Evolutionary conservation across 2,113 vertebrate genomes (phyloP).

Genomic region (Gulo gulo): DNA sequence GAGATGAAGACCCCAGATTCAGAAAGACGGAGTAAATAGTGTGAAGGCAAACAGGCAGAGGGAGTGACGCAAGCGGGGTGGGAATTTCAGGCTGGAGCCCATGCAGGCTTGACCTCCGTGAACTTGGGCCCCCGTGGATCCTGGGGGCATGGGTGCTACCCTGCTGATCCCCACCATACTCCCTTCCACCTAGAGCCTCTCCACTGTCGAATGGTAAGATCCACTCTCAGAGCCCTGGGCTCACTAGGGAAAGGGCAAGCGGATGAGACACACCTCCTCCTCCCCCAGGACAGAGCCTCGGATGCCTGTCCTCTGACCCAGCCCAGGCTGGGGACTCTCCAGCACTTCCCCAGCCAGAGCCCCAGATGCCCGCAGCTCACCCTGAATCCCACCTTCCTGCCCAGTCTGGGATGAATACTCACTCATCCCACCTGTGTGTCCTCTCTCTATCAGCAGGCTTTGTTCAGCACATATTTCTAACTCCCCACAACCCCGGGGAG

Average conservation of each 20-base stretch:
- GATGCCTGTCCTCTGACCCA: background rate
- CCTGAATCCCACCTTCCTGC: background rate
- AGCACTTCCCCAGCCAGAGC: background rate
- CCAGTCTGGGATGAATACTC: background rate
- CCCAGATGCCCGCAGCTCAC: background rate
- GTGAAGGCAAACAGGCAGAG: background rate
- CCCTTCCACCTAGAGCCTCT: background rate
- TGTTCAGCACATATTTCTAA: background rate
- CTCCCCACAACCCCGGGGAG: background rate
- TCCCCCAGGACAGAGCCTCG: background rate
- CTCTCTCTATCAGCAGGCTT: background rate
- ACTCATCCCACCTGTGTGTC: accelerated
- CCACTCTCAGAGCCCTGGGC: background rate
- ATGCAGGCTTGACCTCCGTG: background rate
- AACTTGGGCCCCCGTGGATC: background rate
- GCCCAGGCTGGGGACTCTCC: background rate
- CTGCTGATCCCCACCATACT: accelerated
- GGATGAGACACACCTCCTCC: background rate
- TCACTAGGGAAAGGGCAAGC: background rate
- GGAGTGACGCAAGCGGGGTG: background rate
- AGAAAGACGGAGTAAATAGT: background rate
- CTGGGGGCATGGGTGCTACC: accelerated
- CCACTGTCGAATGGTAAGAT: background rate
- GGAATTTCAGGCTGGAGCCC: background rate
- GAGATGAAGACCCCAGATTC: background rate